Conservation (phyloP, 2,113 vertebrate genomes). For the Spea multiplicata region DNA sequence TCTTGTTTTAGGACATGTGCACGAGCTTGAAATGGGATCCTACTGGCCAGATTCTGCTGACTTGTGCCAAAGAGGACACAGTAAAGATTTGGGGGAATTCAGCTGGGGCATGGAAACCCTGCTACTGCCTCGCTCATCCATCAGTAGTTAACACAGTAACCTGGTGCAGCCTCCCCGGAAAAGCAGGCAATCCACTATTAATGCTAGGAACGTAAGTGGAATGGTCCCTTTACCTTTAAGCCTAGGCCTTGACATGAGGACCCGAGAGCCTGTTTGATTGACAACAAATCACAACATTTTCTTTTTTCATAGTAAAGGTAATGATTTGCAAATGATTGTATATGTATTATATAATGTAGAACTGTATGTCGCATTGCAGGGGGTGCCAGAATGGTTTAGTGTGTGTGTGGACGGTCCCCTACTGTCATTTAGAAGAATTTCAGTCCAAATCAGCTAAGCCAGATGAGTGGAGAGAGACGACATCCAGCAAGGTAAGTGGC, state of each 20-base stretch:
- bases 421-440: conserved; percentile 65
- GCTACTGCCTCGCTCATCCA: conserved; percentile 79
- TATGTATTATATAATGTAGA: neutral
- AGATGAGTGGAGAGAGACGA: conserved; percentile 86
- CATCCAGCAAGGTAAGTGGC: conserved; percentile 65
- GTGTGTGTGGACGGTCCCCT: conserved; percentile 89
- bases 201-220: conserved; percentile 84
- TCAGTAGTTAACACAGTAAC: conserved; percentile 80
- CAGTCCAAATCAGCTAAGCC: conserved; percentile 65
- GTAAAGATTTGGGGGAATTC: conserved; percentile 84
- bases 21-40: conserved; percentile 89
- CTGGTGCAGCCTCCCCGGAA: conserved; percentile 82
- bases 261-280: no score
- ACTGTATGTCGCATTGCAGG: conserved; percentile 61
- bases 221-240: no score
- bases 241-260: no score
- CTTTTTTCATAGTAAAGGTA: neutral
- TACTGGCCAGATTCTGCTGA: conserved; percentile 81
- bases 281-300: no score
- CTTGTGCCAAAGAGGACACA: conserved; percentile 91
- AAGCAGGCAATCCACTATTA: conserved; percentile 72
- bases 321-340: neutral
- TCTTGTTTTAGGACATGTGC: conserved; percentile 76
- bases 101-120: conserved; percentile 75
- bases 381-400: conserved; percentile 94